Evolutionary conservation across 2,888 invertebrate species (phyloP), one percentile per base, ranked within the genome.

Genomic region (Resseliella maxima): DNA sequence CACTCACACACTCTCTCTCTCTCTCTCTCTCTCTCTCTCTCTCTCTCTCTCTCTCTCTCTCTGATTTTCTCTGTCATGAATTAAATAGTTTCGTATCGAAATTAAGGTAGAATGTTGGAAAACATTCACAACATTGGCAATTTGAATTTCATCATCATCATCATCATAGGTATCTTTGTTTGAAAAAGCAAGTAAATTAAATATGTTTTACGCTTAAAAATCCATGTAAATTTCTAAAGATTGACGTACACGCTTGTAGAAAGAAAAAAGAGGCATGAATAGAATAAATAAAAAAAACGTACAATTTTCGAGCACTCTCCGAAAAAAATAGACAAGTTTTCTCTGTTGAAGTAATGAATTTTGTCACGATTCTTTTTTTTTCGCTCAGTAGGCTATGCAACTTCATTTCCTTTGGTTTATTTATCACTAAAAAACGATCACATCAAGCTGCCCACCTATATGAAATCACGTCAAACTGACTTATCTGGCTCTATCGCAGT

Each of bases 71-170:
- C 6, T 72, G 27, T 31, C 5, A 31, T 72, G 72, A 31, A 24
- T 24, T 24, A 35, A 72, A 72, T 12, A 6, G 15, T 72, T 59
- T 24, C 3, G 15, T 31, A 31, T 31, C 15, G 15, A 31, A 10
- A 10, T 31, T 15, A 72, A 72, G 15, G 6, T 31, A 72, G 72
- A 72, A 72, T 72, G 31, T 31, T 72, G 15, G 72, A 31, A 72
- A 31, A 83, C 83, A 83, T 38, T 83, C 83, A 83, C 83, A 38
- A n/a, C 83, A 83, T 83, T 24, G 83, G 83, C 83, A 83, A 83
- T 83, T 38, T 38, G 38, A 38, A 83, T 83, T 83, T 83, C 83
- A 83, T 83, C 83, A 83, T 83, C 83, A 21, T 21, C 24, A 50
- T 15, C 18, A 2, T 50, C 46, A 59, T 35, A 15, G n/a, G 31